Evolutionary conservation across 1,140 invertebrate genomes (phyloP).

Genomic region (Idris sp.): DNA sequence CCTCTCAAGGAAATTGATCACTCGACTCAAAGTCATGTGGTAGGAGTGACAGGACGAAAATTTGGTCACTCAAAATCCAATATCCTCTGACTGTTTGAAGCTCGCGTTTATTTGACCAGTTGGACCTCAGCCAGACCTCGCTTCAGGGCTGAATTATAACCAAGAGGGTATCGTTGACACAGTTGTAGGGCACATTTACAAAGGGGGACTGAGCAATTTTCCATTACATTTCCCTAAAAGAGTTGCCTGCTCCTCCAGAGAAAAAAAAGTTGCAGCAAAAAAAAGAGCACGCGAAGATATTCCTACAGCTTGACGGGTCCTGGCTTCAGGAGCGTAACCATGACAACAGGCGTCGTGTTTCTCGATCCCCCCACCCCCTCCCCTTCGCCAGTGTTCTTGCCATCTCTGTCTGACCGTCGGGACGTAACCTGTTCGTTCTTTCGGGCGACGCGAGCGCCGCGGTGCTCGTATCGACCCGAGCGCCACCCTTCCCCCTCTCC

Average conservation of each 20-base stretch:
- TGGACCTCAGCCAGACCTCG: too few relatives aligned
- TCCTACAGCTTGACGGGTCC: constrained; percentile 50
- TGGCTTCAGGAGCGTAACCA: constrained; percentile 63
- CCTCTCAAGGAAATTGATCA: too few relatives aligned
- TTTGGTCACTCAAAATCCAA: too few relatives aligned
- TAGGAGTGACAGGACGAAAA: too few relatives aligned
- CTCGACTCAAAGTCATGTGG: too few relatives aligned
- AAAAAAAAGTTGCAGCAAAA: constrained; percentile 44
- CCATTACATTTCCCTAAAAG: constrained; percentile 16
- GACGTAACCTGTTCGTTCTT: background rate
- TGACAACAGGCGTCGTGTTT: constrained; percentile 66
- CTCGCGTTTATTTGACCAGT: too few relatives aligned
- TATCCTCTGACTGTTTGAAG: too few relatives aligned
- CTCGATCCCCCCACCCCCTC: constrained; percentile 40
- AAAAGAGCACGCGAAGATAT: constrained; percentile 52
- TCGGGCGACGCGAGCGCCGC: constrained; percentile 43
- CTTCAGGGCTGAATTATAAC: too few relatives aligned
- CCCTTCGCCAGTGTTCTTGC: too few relatives aligned
- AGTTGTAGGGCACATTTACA: too few relatives aligned
- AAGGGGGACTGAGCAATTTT: too few relatives aligned
- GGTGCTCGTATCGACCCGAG: constrained; percentile 48
- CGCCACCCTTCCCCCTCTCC: constrained; percentile 35
- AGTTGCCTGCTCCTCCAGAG: background rate
- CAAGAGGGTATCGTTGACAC: too few relatives aligned
- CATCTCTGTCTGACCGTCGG: constrained; percentile 45